phyloP scores from a whole-genome alignment of 1,140 invertebrate species.

The Tribolium castaneum region DNA sequence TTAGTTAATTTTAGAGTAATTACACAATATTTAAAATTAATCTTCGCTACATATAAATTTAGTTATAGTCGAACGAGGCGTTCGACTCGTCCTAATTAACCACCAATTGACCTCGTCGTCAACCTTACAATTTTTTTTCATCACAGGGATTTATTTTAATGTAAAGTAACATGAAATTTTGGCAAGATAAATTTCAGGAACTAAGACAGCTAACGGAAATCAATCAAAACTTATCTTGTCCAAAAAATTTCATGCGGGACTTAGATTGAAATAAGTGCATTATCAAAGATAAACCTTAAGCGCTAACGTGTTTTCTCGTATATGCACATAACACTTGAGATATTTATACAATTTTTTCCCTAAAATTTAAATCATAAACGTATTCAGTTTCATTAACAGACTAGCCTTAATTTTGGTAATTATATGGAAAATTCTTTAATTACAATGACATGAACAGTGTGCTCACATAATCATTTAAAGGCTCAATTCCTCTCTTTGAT shows the following conservation, averaged over 20 bases:
- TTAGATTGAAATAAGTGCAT: constrained; percentile 33
- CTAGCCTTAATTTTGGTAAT: constrained; percentile 38
- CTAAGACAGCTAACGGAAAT: background rate
- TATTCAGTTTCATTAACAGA: constrained; percentile 32
- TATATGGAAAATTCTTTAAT: constrained; percentile 18
- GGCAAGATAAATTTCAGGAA: constrained; percentile 32
- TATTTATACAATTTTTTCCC: constrained; percentile 12
- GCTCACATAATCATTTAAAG: constrained; percentile 45
- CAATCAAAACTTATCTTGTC: constrained; percentile 9
- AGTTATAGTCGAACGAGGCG: constrained; percentile 22
- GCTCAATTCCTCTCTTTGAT: constrained; percentile 34
- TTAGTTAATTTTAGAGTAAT: constrained; percentile 35
- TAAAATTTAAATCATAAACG: constrained; percentile 30
- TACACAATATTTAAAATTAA: constrained; percentile 35
- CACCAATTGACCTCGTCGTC: constrained; percentile 50
- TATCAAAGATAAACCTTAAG: constrained; percentile 36
- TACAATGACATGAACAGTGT: constrained; percentile 47
- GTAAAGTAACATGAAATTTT: constrained; percentile 46
- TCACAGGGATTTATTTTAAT: constrained; percentile 57
- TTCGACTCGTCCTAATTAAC: constrained; percentile 38
- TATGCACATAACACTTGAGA: constrained; percentile 39
- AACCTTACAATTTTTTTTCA: constrained; percentile 51
- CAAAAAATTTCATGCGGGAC: constrained; percentile 25
- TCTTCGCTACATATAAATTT: constrained; percentile 27
- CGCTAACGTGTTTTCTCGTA: constrained; percentile 16